Conservation (phyloP, 2,888 invertebrate genomes). For the Leucoma salicis region DNA sequence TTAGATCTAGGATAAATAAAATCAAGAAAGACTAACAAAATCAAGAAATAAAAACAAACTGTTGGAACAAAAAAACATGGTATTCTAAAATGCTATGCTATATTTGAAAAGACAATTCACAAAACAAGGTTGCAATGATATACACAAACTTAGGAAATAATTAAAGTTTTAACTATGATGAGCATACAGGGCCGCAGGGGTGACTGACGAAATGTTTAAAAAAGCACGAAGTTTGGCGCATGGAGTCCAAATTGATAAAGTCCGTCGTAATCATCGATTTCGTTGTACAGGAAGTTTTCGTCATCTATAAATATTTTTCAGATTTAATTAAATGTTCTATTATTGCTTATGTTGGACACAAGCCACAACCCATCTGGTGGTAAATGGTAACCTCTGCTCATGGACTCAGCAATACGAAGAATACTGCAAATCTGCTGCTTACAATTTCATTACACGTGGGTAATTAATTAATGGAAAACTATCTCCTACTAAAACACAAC, state of each 20-base stretch:
- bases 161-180: background rate
- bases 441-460: too few species aligned
- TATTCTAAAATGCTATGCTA: constrained; percentile 34
- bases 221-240: constrained; percentile 51
- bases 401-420: too few species aligned
- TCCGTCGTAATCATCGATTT: constrained; percentile 53
- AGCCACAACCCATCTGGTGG: too few species aligned
- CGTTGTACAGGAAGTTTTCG: constrained; percentile 56
- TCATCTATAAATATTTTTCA: constrained; percentile 50
- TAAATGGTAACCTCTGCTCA: too few species aligned
- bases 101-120: constrained; percentile 14
- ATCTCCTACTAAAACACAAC: too few species aligned
- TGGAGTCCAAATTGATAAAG: constrained; percentile 46
- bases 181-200: background rate
- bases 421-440: too few species aligned
- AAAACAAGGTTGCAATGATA: constrained; percentile 18
- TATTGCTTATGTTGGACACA: too few species aligned
- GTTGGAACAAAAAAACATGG: constrained; percentile 35
- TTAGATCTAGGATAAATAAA: constrained; percentile 21
- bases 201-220: constrained; percentile 25
- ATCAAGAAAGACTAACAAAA: constrained; percentile 21
- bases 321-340: too few species aligned
- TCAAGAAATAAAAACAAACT: constrained; percentile 35
- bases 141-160: constrained; percentile 14
- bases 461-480: too few species aligned